Evolutionary conservation across 1,140 invertebrate genomes (phyloP).

Genomic region (Grapholita molesta): DNA sequence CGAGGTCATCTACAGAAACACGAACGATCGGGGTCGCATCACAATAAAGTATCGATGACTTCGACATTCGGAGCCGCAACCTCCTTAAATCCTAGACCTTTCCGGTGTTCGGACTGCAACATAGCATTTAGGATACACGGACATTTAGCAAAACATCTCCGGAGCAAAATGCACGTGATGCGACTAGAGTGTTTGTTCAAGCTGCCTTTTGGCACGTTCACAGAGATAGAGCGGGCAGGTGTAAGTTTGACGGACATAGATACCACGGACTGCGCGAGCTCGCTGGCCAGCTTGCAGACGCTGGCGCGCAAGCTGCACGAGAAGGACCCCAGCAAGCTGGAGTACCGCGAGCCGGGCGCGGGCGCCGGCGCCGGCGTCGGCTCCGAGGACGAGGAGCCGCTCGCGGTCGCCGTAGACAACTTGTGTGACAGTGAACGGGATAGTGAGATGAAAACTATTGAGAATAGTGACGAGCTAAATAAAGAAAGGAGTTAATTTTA

Average conservation of each 20-base stretch:
- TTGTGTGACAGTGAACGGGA: constrained; percentile 58
- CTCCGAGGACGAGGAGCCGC: constrained; percentile 66
- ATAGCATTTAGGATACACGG: constrained; percentile 97
- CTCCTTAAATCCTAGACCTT: constrained; percentile 94
- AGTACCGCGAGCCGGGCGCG: constrained; percentile 77
- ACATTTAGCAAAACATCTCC: constrained; percentile 96
- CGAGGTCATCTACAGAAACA: constrained; percentile 96
- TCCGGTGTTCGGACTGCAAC: constrained; percentile 96
- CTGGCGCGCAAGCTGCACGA: constrained; percentile 90
- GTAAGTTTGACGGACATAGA: constrained; percentile 95
- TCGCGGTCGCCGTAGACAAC: constrained; percentile 39
- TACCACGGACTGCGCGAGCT: constrained; percentile 96
- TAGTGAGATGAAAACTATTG: constrained; percentile 64
- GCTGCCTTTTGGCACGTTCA: constrained; percentile 96
- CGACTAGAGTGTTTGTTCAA: constrained; percentile 95
- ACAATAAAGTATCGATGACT: constrained; percentile 94
- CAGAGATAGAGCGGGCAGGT: constrained; percentile 94
- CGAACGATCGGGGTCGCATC: constrained; percentile 92
- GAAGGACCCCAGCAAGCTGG: constrained; percentile 87
- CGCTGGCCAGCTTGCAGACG: constrained; percentile 88
- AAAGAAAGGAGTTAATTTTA: constrained; percentile 73
- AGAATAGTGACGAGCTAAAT: constrained; percentile 64
- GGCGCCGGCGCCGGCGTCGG: constrained; percentile 51
- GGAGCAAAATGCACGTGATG: constrained; percentile 98
- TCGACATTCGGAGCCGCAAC: constrained; percentile 91